Evolutionary conservation across 2,797 vertebrate genomes (phyloP).

Genomic region (Channa striata): DNA sequence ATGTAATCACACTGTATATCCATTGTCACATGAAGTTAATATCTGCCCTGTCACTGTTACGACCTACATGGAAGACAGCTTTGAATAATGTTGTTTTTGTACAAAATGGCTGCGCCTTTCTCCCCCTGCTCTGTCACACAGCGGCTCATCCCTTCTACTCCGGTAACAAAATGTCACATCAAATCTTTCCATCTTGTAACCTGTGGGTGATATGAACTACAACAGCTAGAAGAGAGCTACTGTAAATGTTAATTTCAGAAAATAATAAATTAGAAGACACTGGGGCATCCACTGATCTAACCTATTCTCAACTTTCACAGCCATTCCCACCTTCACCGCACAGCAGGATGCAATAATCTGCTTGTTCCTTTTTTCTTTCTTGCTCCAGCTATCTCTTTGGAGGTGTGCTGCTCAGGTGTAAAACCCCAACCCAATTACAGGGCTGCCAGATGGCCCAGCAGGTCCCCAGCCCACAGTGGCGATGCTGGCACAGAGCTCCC

Average conservation of each 20-base stretch:
- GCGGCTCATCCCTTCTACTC: conserved; percentile 23
- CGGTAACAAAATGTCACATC: conserved; percentile 10
- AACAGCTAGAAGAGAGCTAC: background rate
- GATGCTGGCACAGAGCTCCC: conserved; percentile 58
- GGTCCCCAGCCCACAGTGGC: conserved; percentile 70
- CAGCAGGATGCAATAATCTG: conserved; percentile 13
- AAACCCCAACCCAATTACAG: conserved; percentile 86
- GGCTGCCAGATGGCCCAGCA: conserved; percentile 83
- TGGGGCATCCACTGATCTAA: conserved; percentile 11
- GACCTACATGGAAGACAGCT: conserved; percentile 9
- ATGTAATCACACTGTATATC: conserved; percentile 53
- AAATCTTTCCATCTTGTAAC: conserved; percentile 16
- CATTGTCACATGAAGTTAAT: conserved; percentile 38
- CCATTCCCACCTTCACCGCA: conserved; percentile 14
- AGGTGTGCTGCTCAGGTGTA: conserved; percentile 78
- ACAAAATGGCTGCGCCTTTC: conserved; percentile 43
- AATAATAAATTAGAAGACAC: background rate
- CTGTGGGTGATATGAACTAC: background rate
- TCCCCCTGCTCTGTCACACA: conserved; percentile 9
- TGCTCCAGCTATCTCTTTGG: conserved; percentile 48
- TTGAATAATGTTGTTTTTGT: conserved; percentile 48
- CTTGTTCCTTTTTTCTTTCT: conserved; percentile 26
- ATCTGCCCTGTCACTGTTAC: conserved; percentile 40
- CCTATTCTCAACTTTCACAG: conserved; percentile 18
- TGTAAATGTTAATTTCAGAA: conserved; percentile 18